Evolutionary conservation across 2,113 vertebrate genomes (phyloP).

Genomic region (Emydura subglobosa): DNA sequence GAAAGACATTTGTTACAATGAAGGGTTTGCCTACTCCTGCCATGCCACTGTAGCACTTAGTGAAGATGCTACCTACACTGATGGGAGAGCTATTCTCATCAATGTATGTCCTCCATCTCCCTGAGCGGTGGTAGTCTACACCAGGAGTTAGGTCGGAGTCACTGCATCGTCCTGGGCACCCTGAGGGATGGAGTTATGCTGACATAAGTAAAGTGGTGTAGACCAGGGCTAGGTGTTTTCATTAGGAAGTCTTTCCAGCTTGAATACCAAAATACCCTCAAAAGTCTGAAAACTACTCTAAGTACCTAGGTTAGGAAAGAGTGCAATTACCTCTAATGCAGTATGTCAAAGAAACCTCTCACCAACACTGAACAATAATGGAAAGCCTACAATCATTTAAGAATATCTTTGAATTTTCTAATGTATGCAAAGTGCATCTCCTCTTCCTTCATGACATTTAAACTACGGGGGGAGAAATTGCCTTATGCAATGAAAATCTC

Average conservation of each 20-base stretch:
- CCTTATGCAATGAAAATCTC: not conserved
- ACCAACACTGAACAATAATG: not conserved
- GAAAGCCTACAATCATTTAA: not conserved
- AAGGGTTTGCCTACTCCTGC: not conserved
- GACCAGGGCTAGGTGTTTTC: not conserved
- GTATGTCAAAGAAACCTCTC: not conserved
- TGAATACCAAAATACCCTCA: not conserved
- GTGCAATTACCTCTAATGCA: not conserved
- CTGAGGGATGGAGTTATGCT: not conserved
- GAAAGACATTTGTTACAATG: not conserved
- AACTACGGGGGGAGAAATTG: not conserved
- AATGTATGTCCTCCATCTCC: not conserved
- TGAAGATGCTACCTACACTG: not conserved
- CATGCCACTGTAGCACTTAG: not conserved
- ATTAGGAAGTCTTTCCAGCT: accelerated
- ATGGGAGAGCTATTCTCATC: not conserved
- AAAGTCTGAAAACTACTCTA: not conserved
- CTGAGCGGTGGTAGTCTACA: not conserved
- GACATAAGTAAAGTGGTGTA: not conserved
- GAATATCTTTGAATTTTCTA: not conserved
- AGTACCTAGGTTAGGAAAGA: accelerated
- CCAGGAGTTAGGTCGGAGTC: not conserved
- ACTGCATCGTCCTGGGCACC: not conserved
- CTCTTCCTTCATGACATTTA: not conserved
- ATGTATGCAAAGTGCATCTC: accelerated